Conservation (phyloP, 2,888 invertebrate species). For the Cantharis rustica region DNA sequence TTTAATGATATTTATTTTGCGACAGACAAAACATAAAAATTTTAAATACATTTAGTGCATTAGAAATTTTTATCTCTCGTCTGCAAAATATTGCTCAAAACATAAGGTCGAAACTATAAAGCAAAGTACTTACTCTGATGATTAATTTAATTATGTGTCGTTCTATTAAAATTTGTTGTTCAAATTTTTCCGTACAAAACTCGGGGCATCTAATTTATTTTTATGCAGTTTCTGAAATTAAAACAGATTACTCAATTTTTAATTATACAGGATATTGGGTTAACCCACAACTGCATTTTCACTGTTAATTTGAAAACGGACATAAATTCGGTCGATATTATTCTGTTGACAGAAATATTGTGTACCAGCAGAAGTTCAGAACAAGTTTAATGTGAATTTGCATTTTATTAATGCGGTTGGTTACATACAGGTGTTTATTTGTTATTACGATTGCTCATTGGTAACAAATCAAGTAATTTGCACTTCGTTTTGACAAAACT, state of each 20-base stretch:
- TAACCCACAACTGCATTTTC: neutral
- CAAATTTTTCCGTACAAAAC: neutral
- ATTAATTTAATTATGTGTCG: neutral
- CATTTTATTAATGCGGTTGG: conserved; percentile 5
- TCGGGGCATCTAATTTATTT: neutral
- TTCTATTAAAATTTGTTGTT: neutral
- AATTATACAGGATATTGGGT: neutral
- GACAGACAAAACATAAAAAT: neutral
- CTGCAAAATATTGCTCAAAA: neutral
- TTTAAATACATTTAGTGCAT: neutral
- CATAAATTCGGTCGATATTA: neutral
- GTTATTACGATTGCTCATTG: conserved; percentile 2
- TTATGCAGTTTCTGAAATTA: neutral
- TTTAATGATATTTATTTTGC: neutral
- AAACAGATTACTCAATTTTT: neutral
- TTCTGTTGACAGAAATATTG: neutral
- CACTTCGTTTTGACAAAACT: conserved; percentile 16
- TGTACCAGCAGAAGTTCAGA: neutral
- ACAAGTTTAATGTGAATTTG: conserved; percentile 7
- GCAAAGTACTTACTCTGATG: neutral
- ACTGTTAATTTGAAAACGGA: neutral
- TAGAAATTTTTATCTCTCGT: neutral
- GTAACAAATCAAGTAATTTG: conserved; percentile 17
- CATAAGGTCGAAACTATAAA: neutral
- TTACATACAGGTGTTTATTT: conserved; percentile 5